Percentiles rank a stretch among this genome's conserved stretches.
These are phyloP conservation scores for Gymnogyps californianus DNA, from an alignment of 2,113 vertebrate genomes.

Conservation along the genomic window DNA sequence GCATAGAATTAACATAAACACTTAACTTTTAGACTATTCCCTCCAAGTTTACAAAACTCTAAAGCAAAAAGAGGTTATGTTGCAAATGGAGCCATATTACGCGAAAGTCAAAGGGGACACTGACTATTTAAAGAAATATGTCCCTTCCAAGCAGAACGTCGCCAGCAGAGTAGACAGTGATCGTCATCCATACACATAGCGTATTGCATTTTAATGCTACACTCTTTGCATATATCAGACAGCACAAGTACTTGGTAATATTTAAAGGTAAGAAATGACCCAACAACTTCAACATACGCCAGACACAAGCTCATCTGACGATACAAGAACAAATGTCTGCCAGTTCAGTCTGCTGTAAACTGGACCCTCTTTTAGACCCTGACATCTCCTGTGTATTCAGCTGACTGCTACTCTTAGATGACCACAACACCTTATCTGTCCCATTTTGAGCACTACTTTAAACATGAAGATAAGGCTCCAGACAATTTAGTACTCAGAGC, in stretches of 20 bases:
- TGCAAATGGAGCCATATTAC: neutral
- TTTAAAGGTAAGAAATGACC: neutral
- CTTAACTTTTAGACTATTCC: conserved; percentile 36
- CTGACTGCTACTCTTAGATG: neutral
- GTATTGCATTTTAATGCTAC: neutral
- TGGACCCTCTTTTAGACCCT: neutral
- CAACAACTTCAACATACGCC: neutral
- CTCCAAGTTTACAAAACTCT: conserved; percentile 48
- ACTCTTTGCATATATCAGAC: neutral
- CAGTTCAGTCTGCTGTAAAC: neutral
- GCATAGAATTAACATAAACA: conserved; percentile 49
- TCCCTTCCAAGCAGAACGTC: neutral
- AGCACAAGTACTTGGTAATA: neutral
- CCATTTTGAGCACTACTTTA: neutral
- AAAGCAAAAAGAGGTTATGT: neutral
- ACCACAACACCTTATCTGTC: neutral
- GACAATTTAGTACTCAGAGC: neutral
- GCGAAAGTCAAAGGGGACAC: neutral
- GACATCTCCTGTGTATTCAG: neutral
- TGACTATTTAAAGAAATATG: neutral
- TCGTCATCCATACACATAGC: neutral
- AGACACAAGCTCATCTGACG: neutral
- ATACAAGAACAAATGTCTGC: neutral
- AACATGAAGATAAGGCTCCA: neutral
- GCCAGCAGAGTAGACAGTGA: neutral